Evolutionary conservation across 92 coral and sea anemone genomes (phyloP), one percentile per base, ranked within the genome.

Genomic region (Muricea muricata): DNA sequence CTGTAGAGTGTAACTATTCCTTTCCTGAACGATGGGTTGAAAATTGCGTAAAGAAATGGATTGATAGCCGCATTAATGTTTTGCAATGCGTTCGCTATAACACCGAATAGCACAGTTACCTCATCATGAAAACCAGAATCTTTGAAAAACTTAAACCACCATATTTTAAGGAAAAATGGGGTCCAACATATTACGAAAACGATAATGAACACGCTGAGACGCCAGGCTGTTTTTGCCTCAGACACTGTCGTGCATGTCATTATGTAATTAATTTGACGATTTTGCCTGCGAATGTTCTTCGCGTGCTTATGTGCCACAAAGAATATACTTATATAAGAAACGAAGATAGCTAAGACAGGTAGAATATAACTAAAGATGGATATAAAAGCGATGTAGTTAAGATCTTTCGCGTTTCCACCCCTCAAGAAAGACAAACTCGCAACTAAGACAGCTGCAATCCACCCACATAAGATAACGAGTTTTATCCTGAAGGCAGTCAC

Each of bases 31-130:
- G 25, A 1, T 35, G 83, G 54, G 25, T 56, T 56, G 23, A 25
- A 21, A n/a, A 78, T 17, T 25, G 83, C 83, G 71, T 78, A 78
- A 34, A 78, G 35, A 63, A 78, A 78, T 7, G 83, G 83, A 78
- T 78, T 78, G 4, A 78, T 55, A 1, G 20, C 83, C 2, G 83
- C 83, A 25, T 78, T 78, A 7, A 78, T 13, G 34, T 78, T 30
- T 23, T 55, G 18, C 26, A 78, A 30, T 5, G 70, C 7, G 83
- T 12, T 24, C 13, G 70, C 55, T 10, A 78, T 13, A 17, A 78
- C 83, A 21, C 21, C 11, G 70, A 55, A 78, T 0, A 17, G 6
- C 0, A 56, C 52, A 15, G 71, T n/a, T n/a, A n/a, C n/a, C n/a
- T n/a, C n/a, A n/a, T n/a, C n/a, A n/a, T n/a, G 81, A 5, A 33